Base-by-base conservation (phyloP, 1,140 invertebrate species). In the Bombus confusus region DNA sequence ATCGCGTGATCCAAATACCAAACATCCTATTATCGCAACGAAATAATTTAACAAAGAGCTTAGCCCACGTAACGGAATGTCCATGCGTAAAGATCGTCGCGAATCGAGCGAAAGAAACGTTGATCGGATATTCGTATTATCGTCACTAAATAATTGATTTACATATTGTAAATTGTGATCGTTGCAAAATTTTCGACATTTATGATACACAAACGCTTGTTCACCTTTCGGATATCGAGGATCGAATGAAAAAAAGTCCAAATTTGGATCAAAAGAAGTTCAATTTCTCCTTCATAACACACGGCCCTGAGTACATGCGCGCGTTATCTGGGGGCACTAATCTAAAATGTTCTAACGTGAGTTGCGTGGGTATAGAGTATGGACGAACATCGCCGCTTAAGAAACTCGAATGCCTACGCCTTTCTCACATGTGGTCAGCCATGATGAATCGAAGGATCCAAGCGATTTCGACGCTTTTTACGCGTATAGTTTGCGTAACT, bases 341-440 rank as follows among this genome's bases (percentile, higher is more conserved):
- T 91, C 88, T 90, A 79, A 81, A 84, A 83, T 80, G 77, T 86
- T 90, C 28, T 72, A 86, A 87, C 87, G 81, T 79, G 78, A 68
- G 47, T 15, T 82, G 87, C 86, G 88, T 88, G 79, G 83, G 90
- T 41, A 47, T 74, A 72, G 43, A 72, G 88, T 41, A 47, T 74
- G 75, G 57, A 72, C 85, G 88, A 86, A 87, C 74, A 83, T 85
- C 84, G 81, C 34, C 88, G 90, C 78, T 91, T 86, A 80, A 88
- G 91, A 83, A 88, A 91, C 81, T 82, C 71, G 73, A 15, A 71
- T 39, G 77, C 90, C 91, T 79, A 91, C 91, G 90, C 88, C 47
- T 88, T 80, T 85, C 82, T 86, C 41, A 62, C 85, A 72, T 64
- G 69, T 76, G 76, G 69, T 82, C 85, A 80, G 43, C 28, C 81